Base-by-base conservation (phyloP, 1,140 invertebrate species). In the Drosophila albomicans region DNA sequence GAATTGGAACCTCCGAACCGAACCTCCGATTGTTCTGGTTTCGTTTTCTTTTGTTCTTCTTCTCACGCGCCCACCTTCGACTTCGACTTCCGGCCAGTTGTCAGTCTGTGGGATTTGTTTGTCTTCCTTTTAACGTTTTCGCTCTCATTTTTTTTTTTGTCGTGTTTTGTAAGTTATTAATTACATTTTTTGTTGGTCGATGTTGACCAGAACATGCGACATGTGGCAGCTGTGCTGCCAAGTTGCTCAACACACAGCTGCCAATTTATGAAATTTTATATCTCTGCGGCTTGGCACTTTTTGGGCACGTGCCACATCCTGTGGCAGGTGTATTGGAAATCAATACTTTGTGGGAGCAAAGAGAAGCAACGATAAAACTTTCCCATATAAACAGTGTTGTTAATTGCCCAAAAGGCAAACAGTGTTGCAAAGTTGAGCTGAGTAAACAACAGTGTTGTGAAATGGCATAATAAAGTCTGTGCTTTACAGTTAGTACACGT, bases 251-350 rank as follows among this genome's bases (percentile, higher is more conserved):
- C 25, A 16, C 45, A 35, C 81, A 86, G 82, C 81, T 85, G 81
- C 41, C 69, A 86, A 86, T 81, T 67, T 49, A 25, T 58, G 16
- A 64, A 43, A 43, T 43, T n/a, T 2, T 43, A 43, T 43, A 5
- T 43, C 11, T n/a, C 41, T 43, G 41, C 41, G 32, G 13, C 7
- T 16, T 41, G n/a, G 5, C 52, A 11, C 11, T 8, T 16, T 8
- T n/a, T 15, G 48, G 10, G 62, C 81, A 85, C 78, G 82, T 59
- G 81, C 65, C 75, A 52, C 49, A 70, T 62, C 49, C 32, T 68
- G 78, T 46, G 43, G 70, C 82, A 86, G 79, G 79, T 74, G 81
- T 64, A 65, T 32, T 30, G 15, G 13, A 5, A 57, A 52, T 28
- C 51, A 64, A 64, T 28, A 46, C 51, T n/a, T 52, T 30, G 32